Conservation (phyloP, 2,888 invertebrate genomes). For the Pharmacophagus antenor region DNA sequence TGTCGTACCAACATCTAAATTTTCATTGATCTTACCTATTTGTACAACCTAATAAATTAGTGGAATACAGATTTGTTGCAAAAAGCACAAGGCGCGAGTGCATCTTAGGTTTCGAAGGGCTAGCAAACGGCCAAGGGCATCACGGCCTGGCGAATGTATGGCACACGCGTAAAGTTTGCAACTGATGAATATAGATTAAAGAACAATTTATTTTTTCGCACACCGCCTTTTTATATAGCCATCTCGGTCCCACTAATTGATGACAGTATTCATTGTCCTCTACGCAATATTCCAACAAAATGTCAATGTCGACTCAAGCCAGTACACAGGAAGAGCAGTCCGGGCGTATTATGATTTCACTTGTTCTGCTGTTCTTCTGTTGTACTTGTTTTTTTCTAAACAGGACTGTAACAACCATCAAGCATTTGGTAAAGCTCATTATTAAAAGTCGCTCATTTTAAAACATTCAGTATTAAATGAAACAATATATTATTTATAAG, state of each 20-base stretch:
- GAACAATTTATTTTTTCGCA: slow-evolving; percentile 44
- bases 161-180: slow-evolving; percentile 49
- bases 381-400: slow-evolving; percentile 50
- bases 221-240: slow-evolving; percentile 44
- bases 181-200: slow-evolving; percentile 48
- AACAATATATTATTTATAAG: too few species aligned
- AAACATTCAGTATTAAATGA: too few species aligned
- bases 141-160: slow-evolving; percentile 51
- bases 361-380: slow-evolving; percentile 41
- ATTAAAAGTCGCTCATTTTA: too few species aligned
- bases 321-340: slow-evolving; percentile 61
- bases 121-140: slow-evolving; percentile 60
- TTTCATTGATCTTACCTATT: neutral
- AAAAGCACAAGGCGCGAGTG: slow-evolving; percentile 34
- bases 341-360: slow-evolving; percentile 48
- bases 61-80: slow-evolving; percentile 19
- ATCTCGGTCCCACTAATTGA: slow-evolving; percentile 46
- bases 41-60: slow-evolving; percentile 15
- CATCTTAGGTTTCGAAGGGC: slow-evolving; percentile 58
- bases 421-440: neutral
- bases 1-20: too few species aligned
- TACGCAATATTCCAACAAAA: slow-evolving; percentile 50
- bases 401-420: slow-evolving; percentile 46
- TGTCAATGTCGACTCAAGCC: slow-evolving; percentile 67
- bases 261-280: slow-evolving; percentile 40